These are phyloP conservation scores for Drosophila suboccidentalis DNA, from an alignment of 2,888 invertebrate genomes.

Conservation along the genomic window DNA sequence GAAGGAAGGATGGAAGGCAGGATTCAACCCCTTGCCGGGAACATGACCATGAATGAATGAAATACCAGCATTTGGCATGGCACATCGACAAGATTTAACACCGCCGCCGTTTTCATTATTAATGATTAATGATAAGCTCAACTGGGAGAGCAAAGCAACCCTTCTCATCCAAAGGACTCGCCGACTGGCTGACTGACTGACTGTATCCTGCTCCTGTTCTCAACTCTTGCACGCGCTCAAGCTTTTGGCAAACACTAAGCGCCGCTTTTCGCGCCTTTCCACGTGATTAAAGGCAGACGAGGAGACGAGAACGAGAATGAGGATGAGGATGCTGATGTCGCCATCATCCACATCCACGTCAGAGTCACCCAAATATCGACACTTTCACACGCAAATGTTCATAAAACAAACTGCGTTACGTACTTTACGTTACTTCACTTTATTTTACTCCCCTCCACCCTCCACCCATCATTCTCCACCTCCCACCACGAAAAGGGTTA, in stretches of 20 bases:
- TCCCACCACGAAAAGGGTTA: constrained; percentile 59
- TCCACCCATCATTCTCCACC: background rate
- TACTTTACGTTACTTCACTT: constrained; percentile 19
- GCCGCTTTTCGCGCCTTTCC: constrained; percentile 85
- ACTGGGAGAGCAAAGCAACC: constrained; percentile 55
- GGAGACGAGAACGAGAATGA: constrained; percentile 14
- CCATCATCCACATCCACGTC: constrained; percentile 54
- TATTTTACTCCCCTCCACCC: background rate
- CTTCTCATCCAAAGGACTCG: constrained; percentile 27
- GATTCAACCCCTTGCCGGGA: constrained; percentile 54
- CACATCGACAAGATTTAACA: constrained; percentile 76
- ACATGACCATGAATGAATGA: constrained; percentile 38
- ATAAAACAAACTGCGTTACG: constrained; percentile 45
- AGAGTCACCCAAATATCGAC: constrained; percentile 74
- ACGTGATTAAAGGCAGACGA: constrained; percentile 83
- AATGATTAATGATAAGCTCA: constrained; percentile 85
- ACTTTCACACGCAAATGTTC: constrained; percentile 80
- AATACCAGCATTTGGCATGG: constrained; percentile 83
- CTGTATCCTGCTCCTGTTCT: constrained; percentile 12
- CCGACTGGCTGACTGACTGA: background rate
- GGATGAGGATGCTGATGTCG: constrained; percentile 37
- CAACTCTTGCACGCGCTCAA: constrained; percentile 63
- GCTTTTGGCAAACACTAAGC: constrained; percentile 81
- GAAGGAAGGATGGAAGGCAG: background rate
- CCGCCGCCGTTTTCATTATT: constrained; percentile 83